phyloP scores from a whole-genome alignment of 2,888 invertebrate genomes.

The Mesorhabditis spiculigera region DNA sequence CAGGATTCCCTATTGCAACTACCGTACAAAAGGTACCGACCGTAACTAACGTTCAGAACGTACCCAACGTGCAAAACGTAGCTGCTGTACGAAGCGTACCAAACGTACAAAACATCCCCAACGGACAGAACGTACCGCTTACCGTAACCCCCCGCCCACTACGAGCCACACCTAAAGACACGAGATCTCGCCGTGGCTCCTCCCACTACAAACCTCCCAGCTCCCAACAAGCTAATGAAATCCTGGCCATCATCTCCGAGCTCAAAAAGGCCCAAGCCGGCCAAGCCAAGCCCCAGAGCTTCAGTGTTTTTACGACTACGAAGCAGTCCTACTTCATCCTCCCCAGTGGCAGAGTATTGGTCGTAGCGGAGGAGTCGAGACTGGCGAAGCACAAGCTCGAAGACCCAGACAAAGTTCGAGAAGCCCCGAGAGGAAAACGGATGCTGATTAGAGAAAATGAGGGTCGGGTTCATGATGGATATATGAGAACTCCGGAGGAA shows the following conservation, averaged over 20 bases:
- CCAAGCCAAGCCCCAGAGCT: not conserved
- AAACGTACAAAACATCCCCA: not conserved
- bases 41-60: not conserved
- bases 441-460: not conserved
- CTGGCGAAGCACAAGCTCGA: not conserved
- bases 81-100: too few relatives aligned
- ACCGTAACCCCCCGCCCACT: not conserved
- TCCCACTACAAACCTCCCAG: not conserved
- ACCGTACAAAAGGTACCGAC: too few relatives aligned
- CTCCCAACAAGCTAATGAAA: constrained; percentile 3
- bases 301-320: not conserved
- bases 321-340: constrained; percentile 4
- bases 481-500: not conserved
- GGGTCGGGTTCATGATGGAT: not conserved
- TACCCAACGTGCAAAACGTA: not conserved
- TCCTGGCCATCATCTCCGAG: not conserved
- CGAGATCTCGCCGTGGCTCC: not conserved
- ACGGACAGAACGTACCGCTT: not conserved
- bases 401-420: not conserved
- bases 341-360: not conserved
- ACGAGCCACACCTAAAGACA: not conserved
- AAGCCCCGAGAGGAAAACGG: constrained; percentile 5
- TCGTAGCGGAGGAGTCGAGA: not conserved
- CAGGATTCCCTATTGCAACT: too few relatives aligned
- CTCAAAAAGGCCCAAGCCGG: not conserved